Base-by-base conservation (phyloP, 2,888 invertebrate genomes). In the Pyralis farinalis region DNA sequence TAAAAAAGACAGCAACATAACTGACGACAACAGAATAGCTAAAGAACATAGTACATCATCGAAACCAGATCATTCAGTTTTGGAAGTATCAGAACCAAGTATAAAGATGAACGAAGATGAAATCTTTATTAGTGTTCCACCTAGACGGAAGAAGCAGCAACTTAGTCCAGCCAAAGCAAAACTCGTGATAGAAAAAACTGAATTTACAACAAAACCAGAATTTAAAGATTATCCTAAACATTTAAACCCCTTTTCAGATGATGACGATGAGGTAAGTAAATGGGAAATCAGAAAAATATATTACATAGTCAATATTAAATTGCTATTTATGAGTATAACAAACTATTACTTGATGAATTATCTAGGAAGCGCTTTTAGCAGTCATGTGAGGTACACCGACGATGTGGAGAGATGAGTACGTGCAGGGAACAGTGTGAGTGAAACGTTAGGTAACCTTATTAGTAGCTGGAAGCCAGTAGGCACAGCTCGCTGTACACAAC, bases 221-320 rank as follows among this genome's bases (percentile, higher is more conserved):
- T 41, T 47, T 42, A 70, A 69, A 47, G 53, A 71, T 49, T 96
- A 97, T 83, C 97, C 97, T 0, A 92, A 92, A 49, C 92, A 94
- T 64, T 86, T 96, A 49, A 97, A 97, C 89, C 97, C 97, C 3
- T 97, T 97, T 80, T 93, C 91, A 25, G 94, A 93, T 53, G 94
- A 94, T 16, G 91, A 91, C 30, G 84, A 83, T 32, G 84, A 80
- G 54, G 77, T 74, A 51, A 52, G 25, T 36, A 5, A 11, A 16
- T 25, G n/a, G n/a, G n/a, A n/a, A n/a, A n/a, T n/a, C n/a, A n/a
- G n/a, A n/a, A n/a, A n/a, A n/a, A n/a, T 12, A 35, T 41, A 9
- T 40, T 10, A n/a, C n/a, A n/a, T n/a, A n/a, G n/a, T n/a, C n/a
- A n/a, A n/a, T n/a, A n/a, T n/a, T n/a, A n/a, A n/a, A n/a, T n/a